These are phyloP conservation scores for Phenganax stokvisi DNA, from an alignment of 92 coral and sea anemone genomes.

Conservation along the genomic window DNA sequence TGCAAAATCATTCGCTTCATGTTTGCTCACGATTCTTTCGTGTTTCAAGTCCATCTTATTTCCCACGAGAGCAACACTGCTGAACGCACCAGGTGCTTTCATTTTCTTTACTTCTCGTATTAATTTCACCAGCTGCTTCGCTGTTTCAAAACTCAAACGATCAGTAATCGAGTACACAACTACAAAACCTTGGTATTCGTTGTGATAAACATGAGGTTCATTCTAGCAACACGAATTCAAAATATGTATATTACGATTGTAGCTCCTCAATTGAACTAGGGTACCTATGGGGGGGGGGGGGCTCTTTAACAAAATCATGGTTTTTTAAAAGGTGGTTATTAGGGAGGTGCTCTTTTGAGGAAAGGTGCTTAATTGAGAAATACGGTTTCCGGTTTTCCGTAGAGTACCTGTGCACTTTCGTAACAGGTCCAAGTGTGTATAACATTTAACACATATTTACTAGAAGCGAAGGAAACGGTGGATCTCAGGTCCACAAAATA, in stretches of 20 bases:
- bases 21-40: conserved; percentile 57
- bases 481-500: no score
- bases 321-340: no score
- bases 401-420: no score
- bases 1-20: conserved; percentile 69
- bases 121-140: conserved; percentile 72
- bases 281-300: no score
- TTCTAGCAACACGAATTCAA: conserved; percentile 44
- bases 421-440: no score
- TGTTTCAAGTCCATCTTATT: conserved; percentile 75
- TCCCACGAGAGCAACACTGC: conserved; percentile 69
- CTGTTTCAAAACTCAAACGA: conserved; percentile 67
- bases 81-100: conserved; percentile 51
- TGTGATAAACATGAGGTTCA: conserved; percentile 71
- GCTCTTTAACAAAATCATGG: no score
- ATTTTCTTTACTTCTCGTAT: conserved; percentile 78
- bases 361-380: no score
- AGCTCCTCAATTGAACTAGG: no score
- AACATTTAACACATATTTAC: no score
- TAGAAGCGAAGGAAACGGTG: no score
- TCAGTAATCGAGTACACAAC: conserved; percentile 79
- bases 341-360: no score
- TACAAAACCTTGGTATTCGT: conserved; percentile 75
- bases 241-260: background rate
- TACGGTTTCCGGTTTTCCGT: no score